Conservation (phyloP, 2,888 invertebrate species). For the Julus scandinavius region DNA sequence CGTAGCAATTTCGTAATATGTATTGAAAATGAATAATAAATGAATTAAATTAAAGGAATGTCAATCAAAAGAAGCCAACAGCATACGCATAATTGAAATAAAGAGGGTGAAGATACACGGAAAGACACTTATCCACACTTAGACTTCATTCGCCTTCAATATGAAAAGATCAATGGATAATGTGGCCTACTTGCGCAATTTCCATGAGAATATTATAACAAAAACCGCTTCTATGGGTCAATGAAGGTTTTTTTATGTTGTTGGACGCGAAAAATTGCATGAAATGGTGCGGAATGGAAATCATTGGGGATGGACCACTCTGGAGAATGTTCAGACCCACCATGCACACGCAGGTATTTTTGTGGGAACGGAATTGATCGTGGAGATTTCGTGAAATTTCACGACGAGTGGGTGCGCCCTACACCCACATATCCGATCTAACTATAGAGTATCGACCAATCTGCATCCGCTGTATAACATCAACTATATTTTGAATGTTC, state of each 20-base stretch:
- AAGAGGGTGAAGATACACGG: not conserved
- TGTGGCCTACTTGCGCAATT: conserved; percentile 1
- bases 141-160: not conserved
- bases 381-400: not conserved
- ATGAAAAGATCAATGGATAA: conserved; percentile 32
- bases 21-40: conserved; percentile 43
- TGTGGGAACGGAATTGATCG: not conserved
- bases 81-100: conserved; percentile 12
- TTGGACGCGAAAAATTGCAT: not conserved
- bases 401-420: not conserved
- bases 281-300: not conserved
- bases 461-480: not conserved
- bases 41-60: conserved; percentile 46
- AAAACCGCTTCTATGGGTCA: not conserved
- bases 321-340: not conserved
- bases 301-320: not conserved
- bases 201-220: not conserved
- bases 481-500: not conserved
- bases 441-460: not conserved
- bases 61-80: conserved; percentile 38
- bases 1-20: conserved; percentile 11
- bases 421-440: not conserved
- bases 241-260: not conserved
- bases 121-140: conserved; percentile 40
- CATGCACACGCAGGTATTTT: not conserved